A percentile compares a stretch with the other conserved stretches of the same genome.
Evolutionary conservation across 2,888 invertebrate genomes (phyloP).

Genomic region (Actias luna): DNA sequence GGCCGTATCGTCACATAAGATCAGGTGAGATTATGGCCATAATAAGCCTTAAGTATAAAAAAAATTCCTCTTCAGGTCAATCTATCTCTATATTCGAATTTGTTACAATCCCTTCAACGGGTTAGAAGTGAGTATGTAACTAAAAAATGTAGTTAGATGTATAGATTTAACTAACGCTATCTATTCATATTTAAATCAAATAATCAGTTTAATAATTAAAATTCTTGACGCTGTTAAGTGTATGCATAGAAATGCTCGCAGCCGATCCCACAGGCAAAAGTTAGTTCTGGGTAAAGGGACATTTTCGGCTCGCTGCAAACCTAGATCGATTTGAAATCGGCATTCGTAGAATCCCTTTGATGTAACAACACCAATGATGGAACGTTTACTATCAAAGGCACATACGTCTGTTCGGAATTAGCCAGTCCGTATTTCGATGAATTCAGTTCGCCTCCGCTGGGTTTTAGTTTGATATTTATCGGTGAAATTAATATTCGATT

Average conservation of each 20-base stretch:
- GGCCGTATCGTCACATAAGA: too few species aligned
- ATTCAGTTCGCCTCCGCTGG: not conserved
- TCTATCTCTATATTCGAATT: too few species aligned
- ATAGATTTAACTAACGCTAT: too few species aligned
- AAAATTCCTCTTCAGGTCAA: too few species aligned
- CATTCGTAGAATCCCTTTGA: not conserved
- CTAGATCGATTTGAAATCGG: constrained; percentile 1
- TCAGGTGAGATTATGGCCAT: too few species aligned
- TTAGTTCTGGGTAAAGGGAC: not conserved
- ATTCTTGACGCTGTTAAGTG: too few species aligned
- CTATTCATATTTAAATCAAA: too few species aligned
- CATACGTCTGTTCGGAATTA: not conserved
- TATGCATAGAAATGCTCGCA: not conserved
- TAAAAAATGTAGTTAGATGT: too few species aligned
- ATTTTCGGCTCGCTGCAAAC: not conserved
- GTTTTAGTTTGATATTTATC: not conserved
- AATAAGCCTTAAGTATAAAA: too few species aligned
- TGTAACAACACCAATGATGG: constrained; percentile 5
- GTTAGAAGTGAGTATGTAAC: too few species aligned
- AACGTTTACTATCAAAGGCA: constrained; percentile 1
- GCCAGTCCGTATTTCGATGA: not conserved
- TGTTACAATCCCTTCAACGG: too few species aligned
- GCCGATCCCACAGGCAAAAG: not conserved
- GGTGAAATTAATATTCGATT: not conserved
- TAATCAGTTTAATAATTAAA: too few species aligned